These are phyloP conservation scores for Pseudococcus viburni DNA, from an alignment of 2,888 invertebrate genomes.

Conservation along the genomic window DNA sequence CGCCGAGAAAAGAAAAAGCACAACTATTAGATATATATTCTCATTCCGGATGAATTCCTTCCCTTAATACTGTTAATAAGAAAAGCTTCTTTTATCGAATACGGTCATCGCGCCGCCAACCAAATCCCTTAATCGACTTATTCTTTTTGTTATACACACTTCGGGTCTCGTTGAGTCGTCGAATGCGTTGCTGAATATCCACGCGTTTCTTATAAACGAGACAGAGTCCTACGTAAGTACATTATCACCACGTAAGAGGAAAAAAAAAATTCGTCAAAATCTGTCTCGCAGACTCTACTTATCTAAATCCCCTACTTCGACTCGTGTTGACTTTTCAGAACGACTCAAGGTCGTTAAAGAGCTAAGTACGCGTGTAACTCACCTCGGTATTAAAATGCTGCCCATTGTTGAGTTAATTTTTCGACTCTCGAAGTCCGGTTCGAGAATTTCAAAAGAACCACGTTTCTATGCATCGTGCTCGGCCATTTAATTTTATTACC, in stretches of 20 bases:
- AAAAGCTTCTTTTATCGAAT: constrained; percentile 66
- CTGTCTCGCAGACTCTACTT: background rate
- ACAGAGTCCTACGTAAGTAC: background rate
- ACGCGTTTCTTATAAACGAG: background rate
- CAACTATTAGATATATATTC: constrained; percentile 59
- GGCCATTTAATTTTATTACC: constrained; percentile 21
- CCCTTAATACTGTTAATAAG: constrained; percentile 66
- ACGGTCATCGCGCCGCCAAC: constrained; percentile 66
- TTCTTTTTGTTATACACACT: constrained; percentile 48
- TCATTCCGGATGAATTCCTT: constrained; percentile 63
- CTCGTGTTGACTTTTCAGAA: background rate
- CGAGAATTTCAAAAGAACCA: constrained; percentile 10
- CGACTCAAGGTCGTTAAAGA: background rate
- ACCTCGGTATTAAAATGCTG: background rate
- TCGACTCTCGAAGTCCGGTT: background rate
- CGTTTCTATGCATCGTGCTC: background rate
- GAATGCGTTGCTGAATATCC: background rate
- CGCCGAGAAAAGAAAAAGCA: background rate
- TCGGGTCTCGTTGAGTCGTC: background rate
- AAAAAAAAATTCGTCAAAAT: constrained; percentile 9
- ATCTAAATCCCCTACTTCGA: background rate
- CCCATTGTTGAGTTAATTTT: constrained; percentile 7
- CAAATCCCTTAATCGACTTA: constrained; percentile 66
- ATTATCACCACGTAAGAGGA: background rate
- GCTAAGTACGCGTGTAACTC: background rate